Percentiles rank a stretch among this genome's conserved stretches.
Evolutionary conservation across 2,888 invertebrate genomes (phyloP).

Genomic region (Celastrina argiolus): DNA sequence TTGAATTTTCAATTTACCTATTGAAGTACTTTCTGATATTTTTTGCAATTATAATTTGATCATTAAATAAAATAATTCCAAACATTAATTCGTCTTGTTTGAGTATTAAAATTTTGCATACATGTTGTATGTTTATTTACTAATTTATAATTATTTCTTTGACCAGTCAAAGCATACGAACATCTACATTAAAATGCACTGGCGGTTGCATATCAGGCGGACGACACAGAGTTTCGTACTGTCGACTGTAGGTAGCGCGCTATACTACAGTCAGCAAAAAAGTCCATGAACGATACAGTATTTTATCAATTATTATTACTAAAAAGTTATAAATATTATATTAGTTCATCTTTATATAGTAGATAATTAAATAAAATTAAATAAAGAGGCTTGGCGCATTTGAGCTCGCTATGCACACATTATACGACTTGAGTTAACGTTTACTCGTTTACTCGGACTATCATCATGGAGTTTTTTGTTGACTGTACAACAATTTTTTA

Average conservation of each 20-base stretch:
- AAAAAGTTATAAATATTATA: background rate
- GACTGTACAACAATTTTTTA: background rate
- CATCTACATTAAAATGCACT: background rate
- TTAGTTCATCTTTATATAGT: background rate
- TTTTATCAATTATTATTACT: background rate
- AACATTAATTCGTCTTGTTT: background rate
- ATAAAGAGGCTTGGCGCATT: background rate
- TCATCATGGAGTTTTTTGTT: background rate
- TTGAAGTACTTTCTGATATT: background rate
- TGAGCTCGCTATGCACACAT: background rate
- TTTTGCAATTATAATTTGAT: background rate
- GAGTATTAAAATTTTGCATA: background rate
- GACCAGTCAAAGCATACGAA: conserved; percentile 3
- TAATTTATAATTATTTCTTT: background rate
- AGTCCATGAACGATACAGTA: background rate
- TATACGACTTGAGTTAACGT: background rate
- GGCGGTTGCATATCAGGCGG: background rate
- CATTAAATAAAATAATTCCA: background rate
- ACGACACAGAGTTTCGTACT: background rate
- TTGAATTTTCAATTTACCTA: background rate
- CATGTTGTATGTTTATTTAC: background rate
- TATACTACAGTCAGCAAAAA: background rate
- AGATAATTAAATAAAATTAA: background rate
- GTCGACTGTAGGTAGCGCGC: background rate
- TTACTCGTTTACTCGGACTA: background rate